Base-by-base conservation (phyloP, 1,140 invertebrate genomes). In the Ylistrum balloti region DNA sequence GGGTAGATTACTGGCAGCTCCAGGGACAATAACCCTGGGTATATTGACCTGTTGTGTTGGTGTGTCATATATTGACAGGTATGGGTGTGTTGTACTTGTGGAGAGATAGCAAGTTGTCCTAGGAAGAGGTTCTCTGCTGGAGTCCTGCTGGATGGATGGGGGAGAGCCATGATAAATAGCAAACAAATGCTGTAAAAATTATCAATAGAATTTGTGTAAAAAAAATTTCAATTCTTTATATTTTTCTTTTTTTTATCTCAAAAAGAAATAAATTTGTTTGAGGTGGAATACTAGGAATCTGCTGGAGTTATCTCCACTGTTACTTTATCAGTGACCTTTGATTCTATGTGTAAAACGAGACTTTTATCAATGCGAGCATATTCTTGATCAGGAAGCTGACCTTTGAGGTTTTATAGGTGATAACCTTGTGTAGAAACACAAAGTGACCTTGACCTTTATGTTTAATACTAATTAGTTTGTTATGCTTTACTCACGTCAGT, bases 41-140 rank as follows among this genome's bases (percentile, higher is more conserved):
- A n/a, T 74, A 74, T 74, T 74, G 56, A 74, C 56, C 56, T 74
- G 56, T 38, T 38, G 35, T 38, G 56, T 74, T n/a, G n/a, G 56
- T 74, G 28, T 17, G 20, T 56, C 22, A 56, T 11, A 7, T 74
- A 74, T 74, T 74, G 56, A 74, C 56, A 74, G 56, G n/a, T 74
- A 28, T 74, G 56, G 17, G 9, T 1, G 56, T 74, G 56, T 74
- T n/a, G 56, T 74, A 74, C n/a, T 9, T 74, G n/a, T 9, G n/a
- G 56, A 74, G 56, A 74, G 56, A 74, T 74, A 74, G n/a, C 22
- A 28, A 17, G 56, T 74, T 74, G 56, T 13, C 10, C 17, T 45
- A 17, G 9, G 41, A 45, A 17, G 56, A 74, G 56, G 56, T 5
- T 22, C n/a, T n/a, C 56, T 74, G 56, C 5, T n/a, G 28, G 22